Conservation (phyloP, 2,113 vertebrate genomes). For the Rhynchopsitta pachyrhyncha region DNA sequence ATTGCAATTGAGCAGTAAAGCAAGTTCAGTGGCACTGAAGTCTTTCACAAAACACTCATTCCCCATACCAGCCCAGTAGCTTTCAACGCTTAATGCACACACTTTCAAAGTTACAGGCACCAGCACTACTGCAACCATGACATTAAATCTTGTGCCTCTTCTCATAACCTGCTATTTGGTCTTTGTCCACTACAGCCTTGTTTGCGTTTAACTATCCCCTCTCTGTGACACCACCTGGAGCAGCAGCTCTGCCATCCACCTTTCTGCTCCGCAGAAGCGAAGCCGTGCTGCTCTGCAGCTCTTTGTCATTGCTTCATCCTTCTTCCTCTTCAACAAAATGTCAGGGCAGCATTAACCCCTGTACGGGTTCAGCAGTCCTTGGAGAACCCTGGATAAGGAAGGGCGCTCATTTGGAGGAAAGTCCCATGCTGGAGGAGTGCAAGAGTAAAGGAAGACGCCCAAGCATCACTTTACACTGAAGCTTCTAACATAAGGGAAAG, state of each 20-base stretch:
- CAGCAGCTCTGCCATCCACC: background rate
- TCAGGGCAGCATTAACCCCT: background rate
- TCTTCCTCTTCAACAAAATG: background rate
- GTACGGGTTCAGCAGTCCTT: accelerated
- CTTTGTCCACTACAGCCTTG: background rate
- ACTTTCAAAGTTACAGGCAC: background rate
- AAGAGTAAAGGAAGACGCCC: background rate
- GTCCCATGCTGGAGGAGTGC: background rate
- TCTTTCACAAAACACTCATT: slow-evolving; percentile 2
- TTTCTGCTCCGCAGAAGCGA: accelerated
- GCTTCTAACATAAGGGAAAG: background rate
- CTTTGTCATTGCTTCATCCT: background rate
- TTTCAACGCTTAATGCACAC: background rate
- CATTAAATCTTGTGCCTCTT: background rate
- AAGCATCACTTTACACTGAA: background rate
- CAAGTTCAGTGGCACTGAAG: background rate
- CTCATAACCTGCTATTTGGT: background rate
- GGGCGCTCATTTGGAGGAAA: background rate
- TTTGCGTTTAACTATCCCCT: background rate
- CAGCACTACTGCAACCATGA: accelerated
- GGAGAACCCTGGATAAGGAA: background rate
- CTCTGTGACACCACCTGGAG: background rate
- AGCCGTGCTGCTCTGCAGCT: background rate
- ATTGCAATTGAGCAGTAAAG: slow-evolving; percentile 2
- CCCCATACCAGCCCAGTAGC: background rate